Base-by-base conservation (phyloP, 2,797 vertebrate species). In the Knipowitschia caucasica region DNA sequence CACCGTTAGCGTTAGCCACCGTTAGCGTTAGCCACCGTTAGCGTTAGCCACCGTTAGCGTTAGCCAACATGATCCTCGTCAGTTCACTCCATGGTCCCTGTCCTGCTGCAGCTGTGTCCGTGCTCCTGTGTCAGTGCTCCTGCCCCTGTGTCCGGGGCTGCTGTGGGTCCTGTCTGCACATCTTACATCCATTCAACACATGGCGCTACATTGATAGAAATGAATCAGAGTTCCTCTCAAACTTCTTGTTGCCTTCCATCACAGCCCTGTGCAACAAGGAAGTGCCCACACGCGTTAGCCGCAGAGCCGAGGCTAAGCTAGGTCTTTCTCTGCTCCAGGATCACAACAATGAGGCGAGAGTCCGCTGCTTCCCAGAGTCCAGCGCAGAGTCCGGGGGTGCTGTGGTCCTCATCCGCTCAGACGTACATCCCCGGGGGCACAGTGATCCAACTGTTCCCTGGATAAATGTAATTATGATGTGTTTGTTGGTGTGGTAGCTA, bases 241-340 rank as follows among this genome's bases (percentile, higher is more conserved):
- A 90, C 82, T 90, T 88, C 79, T 84, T 62, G 59, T 82, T 73
- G 52, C 65, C 75, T 69, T 64, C 84, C 81, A 86, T 87, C 80
- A 56, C 81, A 78, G 73, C 75, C 51, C 27, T 67, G 63, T 64
- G 73, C 76, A 88, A 91, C 84, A 83, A 88, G 91, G 90, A 92
- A 91, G 89, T 91, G 74, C 44, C 40, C 82, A 86, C 77, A 50
- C 81, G 71, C 78, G 77, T 59, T 64, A 45, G 55, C 67, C 15
- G 29, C 47, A 12, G 73, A 77, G 69, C 71, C 55, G 33, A 52
- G 14, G 39, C 59, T 62, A 62, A 65, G 55, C 64, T 27, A 33
- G 30, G 53, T 70, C 64, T 68, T 82, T 78, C 70, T 81, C 79
- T 74, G 79, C 69, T 71, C 69, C 75, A 82, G 85, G 59, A 81